phyloP scores from a whole-genome alignment of 1,140 invertebrate species.

The Trachymyrmex septentrionalis region DNA sequence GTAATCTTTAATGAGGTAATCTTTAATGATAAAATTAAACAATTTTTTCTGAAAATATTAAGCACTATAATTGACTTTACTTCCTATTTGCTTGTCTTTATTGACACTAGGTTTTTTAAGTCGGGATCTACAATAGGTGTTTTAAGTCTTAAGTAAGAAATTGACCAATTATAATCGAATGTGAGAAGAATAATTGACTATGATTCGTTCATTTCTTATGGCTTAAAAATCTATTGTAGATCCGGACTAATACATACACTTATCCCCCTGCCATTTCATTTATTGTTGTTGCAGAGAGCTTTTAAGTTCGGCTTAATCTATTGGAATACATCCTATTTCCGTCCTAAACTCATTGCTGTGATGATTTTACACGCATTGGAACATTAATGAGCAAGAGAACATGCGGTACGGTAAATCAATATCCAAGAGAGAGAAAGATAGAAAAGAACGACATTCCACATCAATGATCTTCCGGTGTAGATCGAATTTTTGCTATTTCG shows the following conservation, averaged over 20 bases:
- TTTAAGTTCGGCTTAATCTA: slow-evolving; percentile 84
- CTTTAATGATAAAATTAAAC: neutral
- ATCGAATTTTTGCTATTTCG: slow-evolving; percentile 33
- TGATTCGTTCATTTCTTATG: no score
- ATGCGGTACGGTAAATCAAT: neutral
- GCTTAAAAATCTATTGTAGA: no score
- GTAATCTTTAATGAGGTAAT: neutral
- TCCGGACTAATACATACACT: neutral
- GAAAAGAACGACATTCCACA: slow-evolving; percentile 18
- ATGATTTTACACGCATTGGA: slow-evolving; percentile 78
- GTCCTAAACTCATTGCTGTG: slow-evolving; percentile 84
- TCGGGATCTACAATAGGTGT: no score
- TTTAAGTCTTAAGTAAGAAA: no score
- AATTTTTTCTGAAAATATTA: slow-evolving; percentile 8
- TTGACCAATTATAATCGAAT: no score
- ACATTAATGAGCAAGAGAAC: slow-evolving; percentile 23
- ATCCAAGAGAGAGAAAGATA: neutral
- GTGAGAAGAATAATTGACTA: no score
- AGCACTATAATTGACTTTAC: neutral
- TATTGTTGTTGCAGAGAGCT: slow-evolving; percentile 83
- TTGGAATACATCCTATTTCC: slow-evolving; percentile 74
- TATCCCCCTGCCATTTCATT: neutral
- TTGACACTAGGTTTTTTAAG: neutral
- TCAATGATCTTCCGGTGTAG: neutral
- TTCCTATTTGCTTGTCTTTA: neutral